Evolutionary conservation across 2,888 invertebrate genomes (phyloP), one percentile per base, ranked within the genome.

Genomic region (Pemphredon lugubris): DNA sequence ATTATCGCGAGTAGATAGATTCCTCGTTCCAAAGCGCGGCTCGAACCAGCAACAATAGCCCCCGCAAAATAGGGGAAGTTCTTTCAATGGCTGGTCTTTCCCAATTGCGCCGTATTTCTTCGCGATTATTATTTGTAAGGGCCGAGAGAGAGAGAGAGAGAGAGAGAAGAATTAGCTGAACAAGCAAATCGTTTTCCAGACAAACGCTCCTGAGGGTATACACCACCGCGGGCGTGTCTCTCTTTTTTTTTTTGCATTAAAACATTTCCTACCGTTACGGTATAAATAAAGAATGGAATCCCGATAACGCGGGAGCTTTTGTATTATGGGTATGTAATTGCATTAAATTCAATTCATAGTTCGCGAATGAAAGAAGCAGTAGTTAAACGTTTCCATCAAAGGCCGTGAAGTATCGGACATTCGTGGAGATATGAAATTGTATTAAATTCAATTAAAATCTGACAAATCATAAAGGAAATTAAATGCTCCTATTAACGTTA

Each of bases 1-100:
- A 75, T 71, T 75, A 70, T 70, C 75, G 47, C 45, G 63, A 51
- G 11, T 54, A 61, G 75, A 74, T 75, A 65, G 75, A 75, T 75
- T 74, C 60, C 61, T 48, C 61, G 55, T 63, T 61, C 55, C 58
- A 60, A 75, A 70, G 70, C 70, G 32, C 55, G 20, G 18, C 47
- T 40, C 11, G 32, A 40, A 42, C 30, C 42, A 47, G 57, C 68
- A 68, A 73, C 74, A 75, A 75, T 74, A 44, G n/a, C 53, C 54
- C 40, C 16, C 32, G 64, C 26, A 59, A 40, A 59, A 50, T 50
- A 37, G 54, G 72, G 72, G 71, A 39, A 32, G 48, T 71, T 65
- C 72, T 72, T 69, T 61, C 74, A 53, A 37, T 68, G 30, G 37
- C 34, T 48, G 32, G 39, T 34, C 34, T 50, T 45, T 20, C 48